A percentile compares a stretch with the other conserved stretches of the same genome.
Conservation (phyloP, 2,797 vertebrate genomes). For the Leucoraja ocellata region DNA sequence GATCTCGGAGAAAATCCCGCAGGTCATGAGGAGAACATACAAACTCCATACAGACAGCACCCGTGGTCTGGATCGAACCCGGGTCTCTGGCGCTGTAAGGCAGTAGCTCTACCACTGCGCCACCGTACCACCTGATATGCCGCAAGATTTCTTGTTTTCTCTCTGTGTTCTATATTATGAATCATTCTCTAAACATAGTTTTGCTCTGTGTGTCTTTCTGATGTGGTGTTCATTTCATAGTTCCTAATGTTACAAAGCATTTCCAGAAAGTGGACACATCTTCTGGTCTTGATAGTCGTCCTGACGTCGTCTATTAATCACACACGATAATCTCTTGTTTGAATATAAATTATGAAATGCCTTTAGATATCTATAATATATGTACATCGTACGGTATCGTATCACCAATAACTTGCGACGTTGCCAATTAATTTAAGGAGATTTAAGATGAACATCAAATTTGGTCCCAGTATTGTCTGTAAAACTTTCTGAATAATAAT, state of each 20-base stretch:
- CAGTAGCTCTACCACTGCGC: no score
- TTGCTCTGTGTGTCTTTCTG: background rate
- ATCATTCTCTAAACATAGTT: background rate
- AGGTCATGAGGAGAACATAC: no score
- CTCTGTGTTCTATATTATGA: background rate
- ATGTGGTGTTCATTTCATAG: background rate
- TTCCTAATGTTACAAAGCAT: background rate
- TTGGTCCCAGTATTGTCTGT: background rate
- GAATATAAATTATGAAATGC: background rate
- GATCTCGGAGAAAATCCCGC: no score
- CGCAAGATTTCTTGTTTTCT: background rate
- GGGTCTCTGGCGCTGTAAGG: no score
- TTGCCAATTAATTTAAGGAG: background rate
- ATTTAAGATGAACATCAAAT: background rate
- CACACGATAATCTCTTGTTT: background rate
- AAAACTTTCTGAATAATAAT: background rate
- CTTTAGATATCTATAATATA: background rate
- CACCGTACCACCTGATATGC: no score
- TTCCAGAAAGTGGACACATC: constrained; percentile 1
- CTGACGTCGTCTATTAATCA: background rate
- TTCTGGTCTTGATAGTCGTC: background rate
- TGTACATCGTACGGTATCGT: background rate
- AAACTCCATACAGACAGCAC: no score
- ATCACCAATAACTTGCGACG: background rate
- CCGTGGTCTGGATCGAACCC: no score